Evolutionary conservation across 2,888 invertebrate species (phyloP), one percentile per base, ranked within the genome.

Genomic region (Phlogophora meticulosa): DNA sequence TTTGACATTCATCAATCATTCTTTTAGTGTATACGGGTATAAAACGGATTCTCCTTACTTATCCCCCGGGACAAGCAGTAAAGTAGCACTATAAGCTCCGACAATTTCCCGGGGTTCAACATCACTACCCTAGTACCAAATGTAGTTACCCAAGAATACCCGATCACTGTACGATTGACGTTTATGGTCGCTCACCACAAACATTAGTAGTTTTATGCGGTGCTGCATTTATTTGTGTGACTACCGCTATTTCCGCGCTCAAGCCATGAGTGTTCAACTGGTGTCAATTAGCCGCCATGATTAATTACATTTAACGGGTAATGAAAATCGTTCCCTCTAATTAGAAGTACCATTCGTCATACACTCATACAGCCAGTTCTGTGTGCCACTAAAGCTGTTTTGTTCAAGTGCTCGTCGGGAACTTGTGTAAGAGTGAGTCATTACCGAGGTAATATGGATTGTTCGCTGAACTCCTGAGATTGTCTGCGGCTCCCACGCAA

Each of bases 111-210:
- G 53, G 38, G 48, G 52, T 38, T 56, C 28, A n/a, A 72, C 80
- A 74, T 63, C 79, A 72, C 73, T 76, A 75, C 22, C 17, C 42
- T 62, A 56, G 73, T 74, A 72, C 61, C 56, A 13, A 66, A 59
- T 34, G 68, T 69, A 70, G 57, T 45, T 76, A 69, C 48, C 68
- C 46, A 65, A 60, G 74, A 79, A 78, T 81, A 83, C 70, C 72
- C 76, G 79, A 86, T 87, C 84, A 82, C 83, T 63, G 62, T 58
- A 58, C 66, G 81, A 86, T 83, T 85, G 87, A 87, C 86, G 83
- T 89, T 87, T 86, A 86, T 84, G 64, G 84, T 68, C 70, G 61
- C 71, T 60, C 73, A 66, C 84, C 62, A 82, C 85, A 85, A 87
- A 86, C 84, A 80, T 80, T 72, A 73, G 76, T 72, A 58, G 74